Evolutionary conservation across 2,888 invertebrate species (phyloP).

Genomic region (Chelonus formosanus): DNA sequence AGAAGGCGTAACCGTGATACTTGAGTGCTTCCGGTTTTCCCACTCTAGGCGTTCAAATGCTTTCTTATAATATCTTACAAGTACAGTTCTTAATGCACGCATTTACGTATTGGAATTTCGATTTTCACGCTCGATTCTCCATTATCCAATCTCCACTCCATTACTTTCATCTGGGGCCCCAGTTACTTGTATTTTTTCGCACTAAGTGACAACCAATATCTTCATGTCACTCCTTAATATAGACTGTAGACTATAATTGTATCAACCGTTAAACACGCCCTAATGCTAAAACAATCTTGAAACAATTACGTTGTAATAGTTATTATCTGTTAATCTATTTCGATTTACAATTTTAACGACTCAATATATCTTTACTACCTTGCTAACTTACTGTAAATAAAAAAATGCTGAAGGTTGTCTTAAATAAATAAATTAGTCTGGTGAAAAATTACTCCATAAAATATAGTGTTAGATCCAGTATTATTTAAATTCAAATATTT

Average conservation of each 20-base stretch:
- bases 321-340: no score
- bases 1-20: conserved; percentile 42
- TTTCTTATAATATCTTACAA: conserved; percentile 1
- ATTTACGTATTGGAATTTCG: conserved; percentile 4
- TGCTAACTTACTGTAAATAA: no score
- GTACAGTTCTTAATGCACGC: conserved; percentile 2
- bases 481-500: no score
- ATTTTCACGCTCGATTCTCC: conserved; percentile 20
- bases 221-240: background rate
- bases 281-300: no score
- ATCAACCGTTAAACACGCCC: no score
- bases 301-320: no score
- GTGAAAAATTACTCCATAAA: no score
- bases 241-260: background rate
- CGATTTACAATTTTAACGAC: no score
- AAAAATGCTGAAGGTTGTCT: no score
- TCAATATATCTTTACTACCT: no score
- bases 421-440: no score
- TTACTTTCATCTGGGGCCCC: background rate
- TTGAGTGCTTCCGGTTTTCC: conserved; percentile 40
- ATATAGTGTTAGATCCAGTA: no score
- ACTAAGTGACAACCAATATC: background rate
- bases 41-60: conserved; percentile 13
- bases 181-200: conserved; percentile 1
- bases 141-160: background rate